Base-by-base conservation (phyloP, 2,888 invertebrate species). In the Philopedon plagiatum region DNA sequence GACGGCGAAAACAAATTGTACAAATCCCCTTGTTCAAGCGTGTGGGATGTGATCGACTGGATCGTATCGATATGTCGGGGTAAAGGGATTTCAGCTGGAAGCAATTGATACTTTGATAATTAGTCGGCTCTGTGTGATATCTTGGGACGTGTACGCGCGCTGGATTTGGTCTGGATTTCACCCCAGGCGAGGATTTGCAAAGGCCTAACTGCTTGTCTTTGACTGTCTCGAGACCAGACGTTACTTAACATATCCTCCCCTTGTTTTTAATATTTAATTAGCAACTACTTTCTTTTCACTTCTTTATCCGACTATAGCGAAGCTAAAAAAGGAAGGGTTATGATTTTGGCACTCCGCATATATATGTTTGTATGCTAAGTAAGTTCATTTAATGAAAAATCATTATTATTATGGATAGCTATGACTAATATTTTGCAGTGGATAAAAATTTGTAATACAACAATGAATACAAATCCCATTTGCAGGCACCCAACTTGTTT, bases 71-170 rank as follows among this genome's bases (percentile, higher is more conserved):
- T 64, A 74, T 61, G 60, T 60, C 61, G 64, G 63, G 57, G 37
- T 54, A 39, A 60, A 60, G 23, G 46, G 67, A 66, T 72, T 58
- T 67, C 54, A 46, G 41, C 65, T 71, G 60, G 58, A 74, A 74
- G 68, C 74, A 68, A 71, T 71, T 71, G 71, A 71, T 71, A 60
- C 66, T 71, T 63, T 65, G 74, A 74, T 74, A 74, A 71, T 71
- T 71, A 71, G 71, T 54, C 62, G 62, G 56, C 71, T 62, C 71
- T 46, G 66, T 67, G 66, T 61, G 71, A 71, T 63, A 67, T 66
- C 71, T 66, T 62, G 62, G 61, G 54, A 71, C 57, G 57, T 71
- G 62, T 54, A 60, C 54, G 51, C 37, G 51, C 18, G 11, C 44
- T 39, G 57, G 65, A 65, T 62, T 63, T 63, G 41, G 34, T 26